A percentile compares a stretch with the other conserved stretches of the same genome.
Conservation (phyloP, 2,888 invertebrate genomes). For the Blomia tropicalis region DNA sequence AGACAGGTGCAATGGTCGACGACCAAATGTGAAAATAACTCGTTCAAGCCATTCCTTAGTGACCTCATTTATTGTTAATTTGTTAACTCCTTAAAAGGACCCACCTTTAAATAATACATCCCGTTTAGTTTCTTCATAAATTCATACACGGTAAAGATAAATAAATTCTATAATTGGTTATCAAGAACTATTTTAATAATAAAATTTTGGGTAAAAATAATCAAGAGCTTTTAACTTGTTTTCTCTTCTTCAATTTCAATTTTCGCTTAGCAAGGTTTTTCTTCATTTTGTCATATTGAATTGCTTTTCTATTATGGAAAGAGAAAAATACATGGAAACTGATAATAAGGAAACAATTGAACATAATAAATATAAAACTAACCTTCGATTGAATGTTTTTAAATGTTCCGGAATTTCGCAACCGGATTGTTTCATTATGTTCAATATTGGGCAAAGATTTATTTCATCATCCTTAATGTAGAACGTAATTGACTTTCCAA, state of each 20-base stretch:
- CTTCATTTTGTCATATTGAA: not conserved
- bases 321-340: not conserved
- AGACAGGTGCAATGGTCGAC: no score
- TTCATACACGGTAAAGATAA: no score
- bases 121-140: no score
- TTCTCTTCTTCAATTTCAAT: not conserved
- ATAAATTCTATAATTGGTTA: no score
- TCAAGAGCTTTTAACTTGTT: no score
- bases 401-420: constrained; percentile 82
- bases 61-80: no score
- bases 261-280: not conserved
- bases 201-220: no score
- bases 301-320: constrained; percentile 3
- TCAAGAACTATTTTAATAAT: no score
- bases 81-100: not conserved
- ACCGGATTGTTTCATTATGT: constrained; percentile 74
- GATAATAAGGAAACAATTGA: not conserved
- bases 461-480: constrained; percentile 74
- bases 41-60: no score
- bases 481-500: constrained; percentile 76
- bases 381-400: constrained; percentile 50
- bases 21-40: no score
- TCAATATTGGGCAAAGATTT: constrained; percentile 73
- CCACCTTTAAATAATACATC: no score
- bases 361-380: not conserved